phyloP scores from a whole-genome alignment of 1,140 invertebrate species.

The Schlechtendalia chinensis region DNA sequence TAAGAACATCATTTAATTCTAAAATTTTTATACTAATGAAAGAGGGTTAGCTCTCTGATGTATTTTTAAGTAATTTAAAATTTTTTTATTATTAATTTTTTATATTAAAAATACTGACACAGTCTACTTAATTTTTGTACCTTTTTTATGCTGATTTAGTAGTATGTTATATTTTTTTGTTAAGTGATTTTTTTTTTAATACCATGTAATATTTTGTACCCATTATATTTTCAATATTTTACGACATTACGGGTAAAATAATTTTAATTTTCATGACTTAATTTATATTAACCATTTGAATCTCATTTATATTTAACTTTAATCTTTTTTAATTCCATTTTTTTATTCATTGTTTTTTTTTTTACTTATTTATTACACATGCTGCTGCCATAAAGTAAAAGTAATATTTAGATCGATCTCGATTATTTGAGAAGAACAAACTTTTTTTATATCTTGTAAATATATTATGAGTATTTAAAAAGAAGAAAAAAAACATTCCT shows the following conservation, averaged over 20 bases:
- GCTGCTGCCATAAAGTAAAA: not conserved
- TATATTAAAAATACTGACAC: not conserved
- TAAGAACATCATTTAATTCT: slow-evolving; percentile 34
- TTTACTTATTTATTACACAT: not conserved
- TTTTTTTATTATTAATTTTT: slow-evolving; percentile 7
- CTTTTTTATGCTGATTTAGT: not conserved
- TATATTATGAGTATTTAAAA: not conserved
- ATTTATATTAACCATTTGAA: slow-evolving; percentile 1
- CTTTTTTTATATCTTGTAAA: slow-evolving; percentile 13
- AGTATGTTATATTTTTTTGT: slow-evolving; percentile 7
- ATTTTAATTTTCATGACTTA: slow-evolving; percentile 24
- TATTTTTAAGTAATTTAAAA: slow-evolving; percentile 12
- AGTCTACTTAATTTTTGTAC: slow-evolving; percentile 29
- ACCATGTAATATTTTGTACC: not conserved
- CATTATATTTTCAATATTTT: not conserved
- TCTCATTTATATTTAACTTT: slow-evolving; percentile 10
- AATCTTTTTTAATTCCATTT: not conserved
- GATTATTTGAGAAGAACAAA: not conserved
- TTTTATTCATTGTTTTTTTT: not conserved
- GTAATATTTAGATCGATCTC: not conserved
- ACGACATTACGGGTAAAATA: not conserved
- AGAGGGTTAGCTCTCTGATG: slow-evolving; percentile 26
- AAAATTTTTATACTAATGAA: slow-evolving; percentile 3
- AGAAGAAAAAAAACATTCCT: slow-evolving; percentile 8
- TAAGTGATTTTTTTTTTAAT: slow-evolving; percentile 39